Conservation (phyloP, 1,140 invertebrate species). For the Elymnias hypermnestra region DNA sequence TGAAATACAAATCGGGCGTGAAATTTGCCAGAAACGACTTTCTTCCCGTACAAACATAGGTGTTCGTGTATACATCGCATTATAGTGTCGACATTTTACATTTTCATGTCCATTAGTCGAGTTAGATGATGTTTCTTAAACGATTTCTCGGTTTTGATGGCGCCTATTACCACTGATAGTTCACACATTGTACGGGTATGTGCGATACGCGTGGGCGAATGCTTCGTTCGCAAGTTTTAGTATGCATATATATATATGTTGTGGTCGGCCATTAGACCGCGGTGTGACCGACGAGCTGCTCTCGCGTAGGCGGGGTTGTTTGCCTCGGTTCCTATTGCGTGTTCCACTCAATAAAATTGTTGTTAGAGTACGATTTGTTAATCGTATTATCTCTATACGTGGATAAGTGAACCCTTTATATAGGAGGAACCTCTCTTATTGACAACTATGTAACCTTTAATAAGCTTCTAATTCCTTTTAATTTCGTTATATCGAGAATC, state of each 20-base stretch:
- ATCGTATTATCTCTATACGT: too few relatives aligned
- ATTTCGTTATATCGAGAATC: too few relatives aligned
- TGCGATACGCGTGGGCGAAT: constrained; percentile 33
- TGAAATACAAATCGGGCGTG: constrained; percentile 35
- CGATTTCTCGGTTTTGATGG: constrained; percentile 31
- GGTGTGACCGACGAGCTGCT: constrained; percentile 20
- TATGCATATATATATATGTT: neutral
- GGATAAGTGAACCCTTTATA: too few relatives aligned
- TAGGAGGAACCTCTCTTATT: too few relatives aligned
- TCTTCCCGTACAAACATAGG: constrained; percentile 20
- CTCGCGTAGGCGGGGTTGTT: constrained; percentile 61
- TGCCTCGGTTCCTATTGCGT: constrained; percentile 65
- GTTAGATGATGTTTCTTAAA: constrained; percentile 29
- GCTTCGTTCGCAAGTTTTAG: constrained; percentile 19
- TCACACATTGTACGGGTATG: constrained; percentile 31
- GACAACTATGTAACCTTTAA: too few relatives aligned
- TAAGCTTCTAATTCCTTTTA: too few relatives aligned
- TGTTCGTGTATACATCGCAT: constrained; percentile 12
- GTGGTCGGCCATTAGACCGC: constrained; percentile 1
- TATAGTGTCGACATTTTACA: constrained; percentile 18
- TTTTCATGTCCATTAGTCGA: constrained; percentile 24
- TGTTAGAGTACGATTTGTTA: constrained; percentile 23
- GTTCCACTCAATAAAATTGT: constrained; percentile 61
- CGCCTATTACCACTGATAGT: constrained; percentile 37
- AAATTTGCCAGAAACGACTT: constrained; percentile 32